These are phyloP conservation scores for Cyrtodaria siliqua DNA, from an alignment of 2,888 invertebrate genomes.

Conservation along the genomic window DNA sequence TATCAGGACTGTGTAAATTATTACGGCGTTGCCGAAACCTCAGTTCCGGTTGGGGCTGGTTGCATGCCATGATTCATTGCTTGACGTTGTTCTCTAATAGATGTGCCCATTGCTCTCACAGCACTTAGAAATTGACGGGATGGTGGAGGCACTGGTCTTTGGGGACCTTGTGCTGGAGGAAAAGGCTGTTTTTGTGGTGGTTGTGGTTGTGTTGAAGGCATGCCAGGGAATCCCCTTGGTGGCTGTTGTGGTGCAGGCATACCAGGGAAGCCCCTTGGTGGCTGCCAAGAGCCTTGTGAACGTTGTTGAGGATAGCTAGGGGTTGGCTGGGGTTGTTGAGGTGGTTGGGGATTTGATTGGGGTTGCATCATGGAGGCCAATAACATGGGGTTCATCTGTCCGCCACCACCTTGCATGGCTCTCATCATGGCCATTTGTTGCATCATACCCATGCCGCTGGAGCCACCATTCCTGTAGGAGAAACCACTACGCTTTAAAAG, in stretches of 20 bases:
- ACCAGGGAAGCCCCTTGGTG: neutral
- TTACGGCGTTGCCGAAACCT: too few species aligned
- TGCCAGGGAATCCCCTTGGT: constrained; percentile 2
- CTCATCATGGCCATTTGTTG: constrained; percentile 34
- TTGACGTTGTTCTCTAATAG: constrained; percentile 18
- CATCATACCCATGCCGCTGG: constrained; percentile 9
- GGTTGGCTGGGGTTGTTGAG: neutral
- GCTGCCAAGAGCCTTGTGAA: constrained; percentile 9
- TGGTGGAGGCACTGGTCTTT: constrained; percentile 11
- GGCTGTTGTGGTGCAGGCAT: neutral
- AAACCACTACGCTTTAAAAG: constrained; percentile 15
- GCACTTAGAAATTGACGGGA: constrained; percentile 36
- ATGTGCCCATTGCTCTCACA: constrained; percentile 28
- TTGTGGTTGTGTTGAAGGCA: neutral
- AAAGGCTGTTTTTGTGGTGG: neutral
- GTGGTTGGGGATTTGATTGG: neutral
- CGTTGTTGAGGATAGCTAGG: constrained; percentile 20
- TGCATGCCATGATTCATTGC: neutral
- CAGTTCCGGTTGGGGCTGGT: too few species aligned
- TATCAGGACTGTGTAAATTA: too few species aligned
- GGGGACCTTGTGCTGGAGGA: neutral
- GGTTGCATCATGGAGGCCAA: neutral
- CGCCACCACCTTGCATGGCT: constrained; percentile 21
- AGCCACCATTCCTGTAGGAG: constrained; percentile 21
- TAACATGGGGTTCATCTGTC: constrained; percentile 6